Base-by-base conservation (phyloP, 2,888 invertebrate genomes). In the Dysmachus trigonus region DNA sequence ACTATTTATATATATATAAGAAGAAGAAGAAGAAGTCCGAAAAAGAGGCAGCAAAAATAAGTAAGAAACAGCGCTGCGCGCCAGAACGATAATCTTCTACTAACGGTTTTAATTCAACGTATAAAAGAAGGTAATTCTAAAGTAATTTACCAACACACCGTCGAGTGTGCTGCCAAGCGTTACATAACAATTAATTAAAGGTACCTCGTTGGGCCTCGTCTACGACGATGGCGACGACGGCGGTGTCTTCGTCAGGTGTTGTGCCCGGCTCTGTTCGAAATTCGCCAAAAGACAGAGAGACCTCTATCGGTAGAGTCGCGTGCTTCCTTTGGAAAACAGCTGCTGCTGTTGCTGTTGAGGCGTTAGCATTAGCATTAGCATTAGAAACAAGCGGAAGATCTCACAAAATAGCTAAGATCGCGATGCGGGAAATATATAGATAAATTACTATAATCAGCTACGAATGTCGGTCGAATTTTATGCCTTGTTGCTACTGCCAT, bases 161-260 rank as follows among this genome's bases (percentile, higher is more conserved):
- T n/a, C 62, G 71, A n/a, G 7, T 71, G 62, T 85, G 85, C 77
- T 85, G 71, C 71, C 77, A 62, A 85, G 85, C 85, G 85, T 85
- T 85, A 79, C 85, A 85, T 85, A 85, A 85, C 85, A 85, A 85
- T 85, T 85, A 85, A 85, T 85, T 85, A 85, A 72, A 71, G 85
- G 53, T 77, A 53, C 71, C 62, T 79, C 71, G 85, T 79, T 79
- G 79, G 47, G 71, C 62, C 41, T 30, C 31, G 35, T 30, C 41
- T n/a, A n/a, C n/a, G n/a, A n/a, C n/a, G n/a, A n/a, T n/a, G n/a
- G n/a, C n/a, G n/a, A n/a, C n/a, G n/a, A n/a, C n/a, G n/a, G n/a
- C n/a, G n/a, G n/a, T n/a, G n/a, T n/a, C 18, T 22, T 35, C 53
- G 53, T 41, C 71, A 83, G 83, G 83, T 83, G 72, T 83, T 81